Percentiles rank a stretch among this genome's conserved stretches.
phyloP scores from a whole-genome alignment of 2,113 vertebrate species.

The Sylvietta virens region DNA sequence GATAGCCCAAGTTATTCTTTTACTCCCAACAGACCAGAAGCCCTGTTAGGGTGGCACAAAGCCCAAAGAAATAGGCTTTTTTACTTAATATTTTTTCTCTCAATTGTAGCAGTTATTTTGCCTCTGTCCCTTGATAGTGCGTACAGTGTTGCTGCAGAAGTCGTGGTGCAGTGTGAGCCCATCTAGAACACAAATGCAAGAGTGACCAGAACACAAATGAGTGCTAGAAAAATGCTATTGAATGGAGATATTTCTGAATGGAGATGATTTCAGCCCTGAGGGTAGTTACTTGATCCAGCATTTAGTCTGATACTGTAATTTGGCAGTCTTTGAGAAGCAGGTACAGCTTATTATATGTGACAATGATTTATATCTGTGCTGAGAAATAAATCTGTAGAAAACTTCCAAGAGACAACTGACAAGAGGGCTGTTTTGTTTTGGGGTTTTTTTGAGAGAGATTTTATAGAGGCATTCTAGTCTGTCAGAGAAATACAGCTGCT shows the following conservation, averaged over 20 bases:
- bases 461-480: conserved; percentile 11
- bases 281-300: conserved; percentile 19
- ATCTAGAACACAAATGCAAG: background rate
- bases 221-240: background rate
- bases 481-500: conserved; percentile 19
- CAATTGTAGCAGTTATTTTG: background rate
- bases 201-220: background rate
- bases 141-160: background rate
- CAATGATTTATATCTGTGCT: conserved; percentile 46
- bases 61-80: background rate
- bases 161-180: background rate
- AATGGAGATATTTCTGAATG: background rate
- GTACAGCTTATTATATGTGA: conserved; percentile 16
- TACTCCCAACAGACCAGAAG: background rate
- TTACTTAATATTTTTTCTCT: background rate
- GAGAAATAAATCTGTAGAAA: conserved; percentile 50
- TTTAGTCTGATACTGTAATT: conserved; percentile 31
- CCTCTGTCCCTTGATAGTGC: background rate
- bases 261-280: background rate
- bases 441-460: background rate
- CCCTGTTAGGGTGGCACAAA: background rate
- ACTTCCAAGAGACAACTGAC: conserved; percentile 9
- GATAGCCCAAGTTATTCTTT: background rate
- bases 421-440: background rate
- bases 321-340: conserved; percentile 37